Conservation (phyloP, 2,113 vertebrate species). For the Sturnira hondurensis region DNA sequence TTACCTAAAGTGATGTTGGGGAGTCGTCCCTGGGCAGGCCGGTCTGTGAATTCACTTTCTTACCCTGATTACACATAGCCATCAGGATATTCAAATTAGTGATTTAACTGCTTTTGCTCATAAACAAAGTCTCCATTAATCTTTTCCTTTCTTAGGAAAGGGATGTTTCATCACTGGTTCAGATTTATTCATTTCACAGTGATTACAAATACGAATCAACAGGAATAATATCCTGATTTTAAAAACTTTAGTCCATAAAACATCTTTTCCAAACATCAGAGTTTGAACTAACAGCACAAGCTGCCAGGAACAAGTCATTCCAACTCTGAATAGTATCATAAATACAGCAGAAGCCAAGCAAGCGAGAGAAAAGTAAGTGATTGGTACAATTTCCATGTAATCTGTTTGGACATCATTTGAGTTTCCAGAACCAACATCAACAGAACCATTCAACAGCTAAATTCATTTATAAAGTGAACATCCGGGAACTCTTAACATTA, state of each 20-base stretch:
- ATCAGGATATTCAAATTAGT: background rate
- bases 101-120: background rate
- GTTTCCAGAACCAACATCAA: conserved; percentile 40
- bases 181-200: background rate
- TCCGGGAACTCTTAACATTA: background rate
- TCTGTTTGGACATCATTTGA: conserved; percentile 23
- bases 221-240: conserved; percentile 30
- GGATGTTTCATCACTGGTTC: background rate
- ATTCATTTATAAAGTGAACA: conserved; percentile 8
- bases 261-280: conserved; percentile 32
- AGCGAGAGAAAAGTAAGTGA: background rate
- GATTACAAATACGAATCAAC: background rate
- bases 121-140: background rate
- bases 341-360: conserved; percentile 29
- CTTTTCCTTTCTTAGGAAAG: background rate
- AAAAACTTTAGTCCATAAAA: background rate
- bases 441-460: background rate
- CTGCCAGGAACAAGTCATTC: conserved; percentile 24
- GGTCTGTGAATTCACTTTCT: background rate
- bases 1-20: background rate
- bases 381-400: background rate
- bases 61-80: background rate
- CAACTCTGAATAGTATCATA: background rate
- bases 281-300: background rate
- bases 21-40: background rate